These are phyloP conservation scores for Drosophila tropicalis DNA, from an alignment of 1,140 invertebrate genomes.

Conservation along the genomic window DNA sequence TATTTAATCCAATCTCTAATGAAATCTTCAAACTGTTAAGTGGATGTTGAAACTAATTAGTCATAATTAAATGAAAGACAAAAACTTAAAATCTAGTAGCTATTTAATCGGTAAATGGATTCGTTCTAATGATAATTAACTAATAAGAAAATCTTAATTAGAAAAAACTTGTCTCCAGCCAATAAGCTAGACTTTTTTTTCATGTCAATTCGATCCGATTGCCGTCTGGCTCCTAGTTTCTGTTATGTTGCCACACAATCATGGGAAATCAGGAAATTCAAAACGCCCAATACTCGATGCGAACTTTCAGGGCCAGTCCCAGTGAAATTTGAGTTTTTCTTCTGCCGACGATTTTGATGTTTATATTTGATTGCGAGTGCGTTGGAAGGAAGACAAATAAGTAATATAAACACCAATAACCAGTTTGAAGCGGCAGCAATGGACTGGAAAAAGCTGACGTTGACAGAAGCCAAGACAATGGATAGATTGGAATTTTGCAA, in stretches of 20 bases:
- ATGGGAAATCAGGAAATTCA: conserved; percentile 18
- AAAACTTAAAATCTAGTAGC: no score
- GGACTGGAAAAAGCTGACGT: not conserved
- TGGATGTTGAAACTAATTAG: no score
- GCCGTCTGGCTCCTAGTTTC: not conserved
- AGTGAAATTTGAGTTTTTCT: conserved; percentile 50
- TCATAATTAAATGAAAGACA: no score
- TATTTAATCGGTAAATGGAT: no score
- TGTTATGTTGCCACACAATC: conserved; percentile 17
- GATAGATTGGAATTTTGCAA: not conserved
- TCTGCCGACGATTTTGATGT: conserved; percentile 10
- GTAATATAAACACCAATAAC: not conserved
- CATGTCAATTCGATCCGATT: not conserved
- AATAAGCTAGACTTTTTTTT: no score
- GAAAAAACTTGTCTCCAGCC: no score
- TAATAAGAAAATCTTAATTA: no score
- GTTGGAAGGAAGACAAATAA: conserved; percentile 2
- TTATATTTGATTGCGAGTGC: conserved; percentile 28
- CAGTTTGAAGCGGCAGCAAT: not conserved
- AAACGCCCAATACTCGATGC: conserved; percentile 13
- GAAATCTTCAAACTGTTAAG: no score
- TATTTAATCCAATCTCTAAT: no score
- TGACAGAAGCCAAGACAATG: not conserved
- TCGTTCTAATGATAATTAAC: no score
- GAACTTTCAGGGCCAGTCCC: conserved; percentile 52